Evolutionary conservation across 2,888 invertebrate genomes (phyloP).

Genomic region (Plutella xylostella): DNA sequence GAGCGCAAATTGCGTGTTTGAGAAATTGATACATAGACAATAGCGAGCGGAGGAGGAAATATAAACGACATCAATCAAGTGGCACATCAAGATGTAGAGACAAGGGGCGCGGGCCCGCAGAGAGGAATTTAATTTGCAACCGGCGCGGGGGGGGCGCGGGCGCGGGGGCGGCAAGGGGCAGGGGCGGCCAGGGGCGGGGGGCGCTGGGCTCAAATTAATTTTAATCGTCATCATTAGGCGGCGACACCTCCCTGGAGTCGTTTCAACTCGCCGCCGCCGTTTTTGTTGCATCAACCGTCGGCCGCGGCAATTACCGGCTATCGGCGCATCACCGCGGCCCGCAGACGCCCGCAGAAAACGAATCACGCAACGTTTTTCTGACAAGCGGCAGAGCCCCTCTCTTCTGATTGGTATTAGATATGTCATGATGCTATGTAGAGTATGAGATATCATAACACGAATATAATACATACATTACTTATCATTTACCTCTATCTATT

Average conservation of each 20-base stretch:
- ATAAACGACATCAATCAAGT: not conserved
- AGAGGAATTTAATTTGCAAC: constrained; percentile 7
- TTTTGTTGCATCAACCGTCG: constrained; percentile 22
- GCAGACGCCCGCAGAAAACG: too few species aligned
- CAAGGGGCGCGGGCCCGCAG: constrained; percentile 6
- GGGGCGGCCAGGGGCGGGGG: too few species aligned
- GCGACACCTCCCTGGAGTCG: constrained; percentile 19
- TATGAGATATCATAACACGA: too few species aligned
- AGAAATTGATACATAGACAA: not conserved
- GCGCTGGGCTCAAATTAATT: constrained; percentile 54
- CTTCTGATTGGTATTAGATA: too few species aligned
- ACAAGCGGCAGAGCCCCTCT: too few species aligned
- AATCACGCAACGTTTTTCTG: too few species aligned
- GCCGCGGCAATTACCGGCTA: not conserved
- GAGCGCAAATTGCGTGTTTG: too few species aligned
- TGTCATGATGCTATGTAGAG: too few species aligned
- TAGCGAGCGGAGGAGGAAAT: not conserved
- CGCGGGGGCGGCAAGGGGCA: too few species aligned
- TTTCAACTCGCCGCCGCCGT: constrained; percentile 27
- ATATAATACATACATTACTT: too few species aligned
- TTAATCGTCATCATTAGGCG: constrained; percentile 60
- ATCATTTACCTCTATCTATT: too few species aligned
- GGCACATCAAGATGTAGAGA: not conserved
- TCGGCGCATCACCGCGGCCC: not conserved
- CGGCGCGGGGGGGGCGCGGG: too few species aligned